Evolutionary conservation across 2,888 invertebrate genomes (phyloP), one percentile per base, ranked within the genome.

Genomic region (Trileptium ribeirensis): DNA sequence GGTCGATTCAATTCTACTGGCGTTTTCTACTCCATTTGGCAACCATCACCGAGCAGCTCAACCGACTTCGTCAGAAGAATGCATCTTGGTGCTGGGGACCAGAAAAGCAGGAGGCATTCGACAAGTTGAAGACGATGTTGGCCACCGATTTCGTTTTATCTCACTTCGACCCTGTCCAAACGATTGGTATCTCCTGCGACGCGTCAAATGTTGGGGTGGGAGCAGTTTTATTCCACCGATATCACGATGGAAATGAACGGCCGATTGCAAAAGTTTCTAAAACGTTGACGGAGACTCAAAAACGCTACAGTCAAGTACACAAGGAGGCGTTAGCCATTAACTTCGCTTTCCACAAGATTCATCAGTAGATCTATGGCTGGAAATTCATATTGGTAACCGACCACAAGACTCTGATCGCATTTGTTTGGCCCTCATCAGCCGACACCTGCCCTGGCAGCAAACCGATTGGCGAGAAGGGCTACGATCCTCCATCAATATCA

Each of bases 191-290:
- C 8, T 29, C 74, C 74, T 70, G 74, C 74, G 79, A 79, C 77
- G 79, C 79, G 15, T 79, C 79, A n/a, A 33, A n/a, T n/a, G 33
- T 78, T 79, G 79, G 79, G 15, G 19, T 79, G 8, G 79, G 79
- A 31, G 79, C 79, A 31, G 79, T 79, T 29, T 24, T 8, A n/a
- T 85, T 36, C 83, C 83, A 85, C 81, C 74, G 70, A 24, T 81
- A 82, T 36, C 81, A 83, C 40, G 83, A 81, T 19, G 67, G 81
- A 19, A 75, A n/a, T 24, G 67, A 82, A 1, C 67, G 83, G 38
- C 84, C 85, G 24, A 84, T 84, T 1, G 85, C 83, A 29, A 85
- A 82, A 67, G 84, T 84, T 0, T 85, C 85, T 31, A 78, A 85
- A 33, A 82, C 82, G 15, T 67, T 85, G 29, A 84, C 78, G n/a